Evolutionary conservation across 1,140 invertebrate genomes (phyloP).

Genomic region (Scylla paramamosain): DNA sequence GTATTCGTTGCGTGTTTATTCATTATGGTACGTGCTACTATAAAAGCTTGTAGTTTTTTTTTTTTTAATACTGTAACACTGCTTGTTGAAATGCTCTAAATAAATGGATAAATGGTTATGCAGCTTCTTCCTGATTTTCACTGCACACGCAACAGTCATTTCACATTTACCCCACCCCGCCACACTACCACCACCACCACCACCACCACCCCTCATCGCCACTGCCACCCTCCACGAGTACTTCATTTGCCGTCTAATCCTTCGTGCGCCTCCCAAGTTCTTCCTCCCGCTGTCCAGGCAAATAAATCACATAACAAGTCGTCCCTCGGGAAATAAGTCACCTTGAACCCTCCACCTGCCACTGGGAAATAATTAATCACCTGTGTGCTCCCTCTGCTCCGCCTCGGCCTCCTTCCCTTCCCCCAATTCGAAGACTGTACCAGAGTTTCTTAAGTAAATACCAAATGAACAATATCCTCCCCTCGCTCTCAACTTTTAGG

Average conservation of each 20-base stretch:
- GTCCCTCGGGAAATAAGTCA: not conserved
- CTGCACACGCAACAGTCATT: not conserved
- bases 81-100: too few relatives aligned
- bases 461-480: not conserved
- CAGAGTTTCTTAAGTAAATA: conserved; percentile 14
- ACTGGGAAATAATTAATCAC: not conserved
- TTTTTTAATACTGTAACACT: too few relatives aligned
- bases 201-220: not conserved
- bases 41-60: too few relatives aligned
- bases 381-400: not conserved
- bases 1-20: too few relatives aligned
- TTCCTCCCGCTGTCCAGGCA: not conserved
- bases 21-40: too few relatives aligned
- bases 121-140: not conserved
- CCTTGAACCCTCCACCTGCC: not conserved
- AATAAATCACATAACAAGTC: not conserved
- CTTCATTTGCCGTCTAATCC: too few relatives aligned
- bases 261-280: too few relatives aligned
- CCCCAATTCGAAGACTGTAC: not conserved
- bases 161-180: not conserved
- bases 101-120: too few relatives aligned
- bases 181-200: not conserved
- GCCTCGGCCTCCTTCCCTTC: not conserved
- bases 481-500: too few relatives aligned
- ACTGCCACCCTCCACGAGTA: not conserved